Evolutionary conservation across 1,140 invertebrate species (phyloP).

Genomic region (Saccostrea cuccullata): DNA sequence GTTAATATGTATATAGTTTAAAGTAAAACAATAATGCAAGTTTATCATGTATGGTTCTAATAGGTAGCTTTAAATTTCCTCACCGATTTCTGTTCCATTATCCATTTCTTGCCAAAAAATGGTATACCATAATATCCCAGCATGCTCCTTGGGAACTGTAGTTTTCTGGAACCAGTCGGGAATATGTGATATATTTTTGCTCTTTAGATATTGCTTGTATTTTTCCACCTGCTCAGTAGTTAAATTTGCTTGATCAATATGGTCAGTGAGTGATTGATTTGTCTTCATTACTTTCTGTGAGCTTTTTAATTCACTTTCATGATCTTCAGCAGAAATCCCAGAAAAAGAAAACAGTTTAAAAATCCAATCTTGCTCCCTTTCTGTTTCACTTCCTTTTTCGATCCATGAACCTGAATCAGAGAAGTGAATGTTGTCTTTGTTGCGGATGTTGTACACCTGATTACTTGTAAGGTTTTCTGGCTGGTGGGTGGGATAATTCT

Average conservation of each 20-base stretch:
- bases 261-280: background rate
- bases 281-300: background rate
- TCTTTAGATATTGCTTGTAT: background rate
- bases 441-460: background rate
- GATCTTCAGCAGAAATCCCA: background rate
- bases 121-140: background rate
- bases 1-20: too few relatives aligned
- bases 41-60: too few relatives aligned
- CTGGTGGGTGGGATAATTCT: background rate
- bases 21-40: too few relatives aligned
- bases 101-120: slow-evolving; percentile 23
- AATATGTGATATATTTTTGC: background rate
- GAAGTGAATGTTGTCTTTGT: background rate
- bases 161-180: slow-evolving; percentile 2
- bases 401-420: background rate
- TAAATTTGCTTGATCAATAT: background rate
- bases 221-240: background rate
- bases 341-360: background rate
- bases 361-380: background rate
- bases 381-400: background rate
- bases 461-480: background rate
- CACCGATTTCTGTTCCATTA: background rate
- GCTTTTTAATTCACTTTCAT: background rate
- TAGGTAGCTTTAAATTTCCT: background rate
- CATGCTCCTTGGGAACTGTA: background rate